Percentiles rank a stretch among this genome's conserved stretches.
phyloP scores from a whole-genome alignment of 2,888 invertebrate genomes.

The Drosophila nigritarsus region DNA sequence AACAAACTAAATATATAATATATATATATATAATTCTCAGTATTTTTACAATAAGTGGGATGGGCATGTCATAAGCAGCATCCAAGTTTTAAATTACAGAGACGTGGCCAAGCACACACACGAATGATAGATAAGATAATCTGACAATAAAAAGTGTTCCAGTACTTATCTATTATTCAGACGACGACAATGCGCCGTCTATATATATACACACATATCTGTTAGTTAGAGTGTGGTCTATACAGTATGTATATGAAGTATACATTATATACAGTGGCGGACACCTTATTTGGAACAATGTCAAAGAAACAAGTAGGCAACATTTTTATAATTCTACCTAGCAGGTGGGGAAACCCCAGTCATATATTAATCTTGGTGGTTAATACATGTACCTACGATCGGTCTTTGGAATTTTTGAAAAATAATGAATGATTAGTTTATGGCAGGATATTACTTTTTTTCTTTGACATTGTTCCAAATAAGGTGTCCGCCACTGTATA shows the following conservation, averaged over 20 bases:
- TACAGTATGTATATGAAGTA: conserved; percentile 1
- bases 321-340: no score
- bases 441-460: no score
- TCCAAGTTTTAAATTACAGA: conserved; percentile 38
- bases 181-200: conserved; percentile 8
- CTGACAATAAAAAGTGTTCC: conserved; percentile 33
- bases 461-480: no score
- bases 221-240: conserved; percentile 1
- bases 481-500: neutral
- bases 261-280: neutral
- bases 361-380: no score
- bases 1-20: no score
- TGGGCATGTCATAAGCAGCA: conserved; percentile 22
- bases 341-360: no score
- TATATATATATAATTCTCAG: neutral
- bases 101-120: neutral
- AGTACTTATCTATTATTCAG: conserved; percentile 42
- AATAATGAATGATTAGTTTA: no score
- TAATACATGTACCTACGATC: no score
- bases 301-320: no score
- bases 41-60: conserved; percentile 4
- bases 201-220: conserved; percentile 3
- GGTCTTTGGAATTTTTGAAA: no score
- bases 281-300: no score
- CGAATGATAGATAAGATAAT: conserved; percentile 35